Evolutionary conservation across 1,140 invertebrate genomes (phyloP).

Genomic region (Drosophila subpulchrella): DNA sequence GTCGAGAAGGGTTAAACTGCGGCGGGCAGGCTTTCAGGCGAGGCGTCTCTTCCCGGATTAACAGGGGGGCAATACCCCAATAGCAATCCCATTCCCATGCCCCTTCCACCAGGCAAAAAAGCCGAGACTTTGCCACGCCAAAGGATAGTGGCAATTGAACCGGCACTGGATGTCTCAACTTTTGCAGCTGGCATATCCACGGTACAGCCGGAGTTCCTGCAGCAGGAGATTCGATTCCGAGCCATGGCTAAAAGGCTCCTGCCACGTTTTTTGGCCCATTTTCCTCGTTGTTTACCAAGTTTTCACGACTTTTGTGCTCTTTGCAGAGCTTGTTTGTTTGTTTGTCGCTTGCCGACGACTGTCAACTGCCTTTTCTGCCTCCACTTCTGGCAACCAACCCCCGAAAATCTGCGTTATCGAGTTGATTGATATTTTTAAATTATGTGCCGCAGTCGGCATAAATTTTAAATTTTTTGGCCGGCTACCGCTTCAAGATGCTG

Average conservation of each 20-base stretch:
- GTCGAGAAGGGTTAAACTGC: constrained; percentile 44
- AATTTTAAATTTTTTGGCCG: constrained; percentile 66
- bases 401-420: constrained; percentile 74
- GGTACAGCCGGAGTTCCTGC: constrained; percentile 10
- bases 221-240: constrained; percentile 5
- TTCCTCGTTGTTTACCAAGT: constrained; percentile 72
- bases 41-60: constrained; percentile 24
- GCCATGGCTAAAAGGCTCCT: constrained; percentile 29
- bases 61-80: neutral
- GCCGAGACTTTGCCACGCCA: constrained; percentile 33
- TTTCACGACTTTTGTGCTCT: constrained; percentile 62
- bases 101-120: constrained; percentile 21
- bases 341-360: constrained; percentile 28
- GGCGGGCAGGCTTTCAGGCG: constrained; percentile 1
- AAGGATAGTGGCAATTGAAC: constrained; percentile 77
- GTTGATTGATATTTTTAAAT: constrained; percentile 83
- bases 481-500: constrained; percentile 51
- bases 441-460: constrained; percentile 81
- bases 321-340: constrained; percentile 59
- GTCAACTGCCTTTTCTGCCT: neutral
- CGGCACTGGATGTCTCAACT: constrained; percentile 63
- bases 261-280: constrained; percentile 54
- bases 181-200: constrained; percentile 42
- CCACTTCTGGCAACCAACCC: neutral
- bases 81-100: neutral